Base-by-base conservation (phyloP, 2,888 invertebrate species). In the Coelopa pilipes region DNA sequence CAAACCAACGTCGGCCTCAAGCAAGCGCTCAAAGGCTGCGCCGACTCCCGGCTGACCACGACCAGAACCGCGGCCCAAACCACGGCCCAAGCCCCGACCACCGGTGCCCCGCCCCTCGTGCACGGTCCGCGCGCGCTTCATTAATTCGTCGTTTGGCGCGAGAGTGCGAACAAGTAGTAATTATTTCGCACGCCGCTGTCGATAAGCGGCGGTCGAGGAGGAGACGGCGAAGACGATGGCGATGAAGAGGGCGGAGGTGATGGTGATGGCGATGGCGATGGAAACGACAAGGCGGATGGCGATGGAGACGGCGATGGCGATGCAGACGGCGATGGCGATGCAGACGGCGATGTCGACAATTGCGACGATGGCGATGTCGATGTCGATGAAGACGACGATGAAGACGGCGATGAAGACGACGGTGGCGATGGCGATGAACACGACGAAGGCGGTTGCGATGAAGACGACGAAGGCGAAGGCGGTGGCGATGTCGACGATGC, bases 151-250 rank as follows among this genome's bases (percentile, higher is more conserved):
- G 53, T 53, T 53, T 53, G 53, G 15, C 57, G 19, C 55, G n/a
- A 45, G 55, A 53, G 69, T 59, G 70, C 13, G 60, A 60, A 70
- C 47, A 60, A 70, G 60, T 70, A 70, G 70, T 70, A 70, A 60
- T 70, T 69, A 69, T 59, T 70, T 46, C 57, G 47, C 17, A 70
- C 60, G 59, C 47, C 47, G 46, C 70, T 70, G 59, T 21, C 70
- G 57, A 69, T 47, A 60, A 70, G 19, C 45, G 34, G 24, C 21
- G 24, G 15, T 24, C 60, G 24, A 45, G 1, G n/a, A 60, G 11
- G 15, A 19, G 59, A 69, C n/a, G 55, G 45, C 65, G 72, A 57
- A 57, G 66, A 66, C 53, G 66, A 72, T 72, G 60, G 10, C 12
- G 69, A n/a, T 60, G 73, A 13, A 24, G 66, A 49, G 47, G 67